Evolutionary conservation across 2,797 vertebrate species (phyloP), one percentile per base, ranked within the genome.

Genomic region (Buceros bicornis): DNA sequence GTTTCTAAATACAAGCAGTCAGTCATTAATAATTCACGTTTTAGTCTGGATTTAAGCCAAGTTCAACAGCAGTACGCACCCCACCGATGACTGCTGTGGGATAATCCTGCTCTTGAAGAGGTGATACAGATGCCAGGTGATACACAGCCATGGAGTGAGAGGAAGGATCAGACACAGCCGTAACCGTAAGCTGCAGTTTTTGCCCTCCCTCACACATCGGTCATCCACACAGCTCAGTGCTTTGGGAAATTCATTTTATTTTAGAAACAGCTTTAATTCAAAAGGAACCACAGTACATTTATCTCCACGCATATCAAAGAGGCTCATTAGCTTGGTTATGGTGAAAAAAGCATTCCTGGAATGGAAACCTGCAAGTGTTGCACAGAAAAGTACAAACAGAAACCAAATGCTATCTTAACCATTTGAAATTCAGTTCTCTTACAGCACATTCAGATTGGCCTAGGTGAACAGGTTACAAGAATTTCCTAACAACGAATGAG

Each of bases 131-230:
- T 8, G 29, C 5, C 22, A 57, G 6, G 3, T 31, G 31, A 28
- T 13, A 26, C 31, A 16, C 28, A 53, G 71, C 16, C 28, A 21
- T 37, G 48, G 50, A 66, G 29, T 48, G 60, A 54, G 17, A 48
- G 25, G 12, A 70, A 54, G 0, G 0, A 77, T 21, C 0, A 0
- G 16, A 20, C 29, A 25, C 9, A 8, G 14, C 45, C 28, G 40
- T 18, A 42, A 62, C 6, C 2, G 0, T 5, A 43, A 48, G 18
- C 25, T 62, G 40, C 35, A 5, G 56, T 64, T 65, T 35, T 4
- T 28, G 57, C 67, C 65, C 51, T 62, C 9, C 56, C 60, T 86
- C 40, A 70, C 43, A 21, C 17, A 70, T 1, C 20, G 71, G 47
- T 61, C 91, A 93, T 37, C 57, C 82, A 70, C 72, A 66, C 25